A percentile compares a stretch with the other conserved stretches of the same genome.
Evolutionary conservation across 2,888 invertebrate species (phyloP).

Genomic region (Hydraecia micacea): DNA sequence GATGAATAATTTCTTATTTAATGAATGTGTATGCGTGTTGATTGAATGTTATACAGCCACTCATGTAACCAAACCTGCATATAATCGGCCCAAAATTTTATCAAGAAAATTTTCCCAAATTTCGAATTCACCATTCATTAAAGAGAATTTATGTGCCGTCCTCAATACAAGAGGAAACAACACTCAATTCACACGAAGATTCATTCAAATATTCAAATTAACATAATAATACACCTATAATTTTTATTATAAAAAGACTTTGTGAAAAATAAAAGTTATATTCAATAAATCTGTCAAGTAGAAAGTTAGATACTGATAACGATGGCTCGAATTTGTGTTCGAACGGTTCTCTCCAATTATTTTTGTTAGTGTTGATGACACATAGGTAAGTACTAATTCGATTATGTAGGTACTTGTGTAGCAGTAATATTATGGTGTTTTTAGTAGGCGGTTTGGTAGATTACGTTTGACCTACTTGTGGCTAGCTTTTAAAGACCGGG

Average conservation of each 20-base stretch:
- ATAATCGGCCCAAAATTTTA: background rate
- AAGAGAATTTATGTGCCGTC: conserved; percentile 67
- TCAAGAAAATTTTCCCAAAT: conserved; percentile 40
- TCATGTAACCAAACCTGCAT: conserved; percentile 22
- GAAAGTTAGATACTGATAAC: conserved; percentile 62
- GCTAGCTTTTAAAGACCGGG: conserved; percentile 39
- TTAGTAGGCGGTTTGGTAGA: conserved; percentile 47
- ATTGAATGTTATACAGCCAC: conserved; percentile 12
- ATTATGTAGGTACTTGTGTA: conserved; percentile 51
- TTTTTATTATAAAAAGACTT: conserved; percentile 66
- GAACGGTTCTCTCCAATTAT: conserved; percentile 57
- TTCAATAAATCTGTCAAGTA: conserved; percentile 68
- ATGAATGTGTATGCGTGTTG: background rate
- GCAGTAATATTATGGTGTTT: conserved; percentile 35
- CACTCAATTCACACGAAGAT: conserved; percentile 74
- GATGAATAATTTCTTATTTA: background rate
- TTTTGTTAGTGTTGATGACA: conserved; percentile 52
- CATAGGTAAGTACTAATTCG: conserved; percentile 46
- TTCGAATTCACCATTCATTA: conserved; percentile 54
- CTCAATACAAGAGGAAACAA: conserved; percentile 67
- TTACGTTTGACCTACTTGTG: conserved; percentile 51
- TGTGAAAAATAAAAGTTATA: conserved; percentile 62
- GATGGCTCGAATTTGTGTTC: conserved; percentile 50
- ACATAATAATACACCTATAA: conserved; percentile 68
- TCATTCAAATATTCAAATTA: conserved; percentile 66